Evolutionary conservation across 2,888 invertebrate genomes (phyloP), one percentile per base, ranked within the genome.

Genomic region (Parasteatoda lunata): DNA sequence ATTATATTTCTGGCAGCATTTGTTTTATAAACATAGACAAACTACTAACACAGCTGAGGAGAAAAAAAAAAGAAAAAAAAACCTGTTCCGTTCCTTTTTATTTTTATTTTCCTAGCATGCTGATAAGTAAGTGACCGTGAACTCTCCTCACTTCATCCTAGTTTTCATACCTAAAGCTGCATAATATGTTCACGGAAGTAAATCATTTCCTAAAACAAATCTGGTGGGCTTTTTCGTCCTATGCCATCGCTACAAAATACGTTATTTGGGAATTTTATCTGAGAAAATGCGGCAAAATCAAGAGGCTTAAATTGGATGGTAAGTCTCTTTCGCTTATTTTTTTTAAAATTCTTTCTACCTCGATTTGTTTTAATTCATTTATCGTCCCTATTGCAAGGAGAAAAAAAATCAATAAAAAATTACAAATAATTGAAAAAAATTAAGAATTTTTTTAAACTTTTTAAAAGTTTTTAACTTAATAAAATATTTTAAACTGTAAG

Each of bases 201-300:
- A 66, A 80, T 52, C 66, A 80, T 73, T 72, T 66, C 45, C 45
- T 68, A 7, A 5, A 86, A 9, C 52, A 54, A 9, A 13, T 76
- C 30, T 77, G 80, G 71, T 80, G 77, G 80, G 52, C 51, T 7
- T 71, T 71, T n/a, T 47, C 76, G 30, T 76, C 86, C 5, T 86
- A 81, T n/a, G 47, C n/a, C 8, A 80, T 86, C 2, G 86, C 81
- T n/a, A 8, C 66, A 9, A 78, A 78, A 68, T 86, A 86, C 49
- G 45, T 86, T 8, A 65, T 86, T 13, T n/a, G 45, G 5, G 85
- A 81, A 72, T 69, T 78, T 7, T 54, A 76, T n/a, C 68, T 71
- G 3, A 79, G 77, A 9, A 86, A 72, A 45, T n/a, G 71, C 64
- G 72, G 77, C 8, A 78, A 13, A 45, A 59, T 15, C 8, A 4